A percentile compares a stretch with the other conserved stretches of the same genome.
Evolutionary conservation across 2,888 invertebrate genomes (phyloP).

Genomic region (Aquatica leii): DNA sequence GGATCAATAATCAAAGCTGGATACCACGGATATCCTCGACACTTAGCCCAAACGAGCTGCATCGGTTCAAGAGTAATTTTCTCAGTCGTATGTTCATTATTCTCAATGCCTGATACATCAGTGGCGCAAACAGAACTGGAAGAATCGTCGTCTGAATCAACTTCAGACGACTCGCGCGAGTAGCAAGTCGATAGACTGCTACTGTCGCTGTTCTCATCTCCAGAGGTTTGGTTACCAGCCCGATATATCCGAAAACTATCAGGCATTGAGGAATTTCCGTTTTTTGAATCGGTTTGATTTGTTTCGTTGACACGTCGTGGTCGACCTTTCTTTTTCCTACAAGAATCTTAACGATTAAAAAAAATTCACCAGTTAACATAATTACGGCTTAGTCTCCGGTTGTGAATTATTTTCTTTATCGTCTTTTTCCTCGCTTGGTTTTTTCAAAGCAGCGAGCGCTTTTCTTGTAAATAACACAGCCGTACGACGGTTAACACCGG

Average conservation of each 20-base stretch:
- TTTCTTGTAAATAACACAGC: conserved; percentile 82
- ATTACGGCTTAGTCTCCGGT: conserved; percentile 22
- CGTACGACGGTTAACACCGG: conserved; percentile 73
- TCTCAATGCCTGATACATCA: conserved; percentile 56
- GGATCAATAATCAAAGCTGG: conserved; percentile 96
- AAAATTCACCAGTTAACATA: too few species aligned
- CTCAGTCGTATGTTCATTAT: conserved; percentile 46
- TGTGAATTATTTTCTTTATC: conserved; percentile 45
- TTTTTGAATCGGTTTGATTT: conserved; percentile 36
- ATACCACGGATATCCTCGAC: conserved; percentile 97
- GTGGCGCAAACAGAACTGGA: conserved; percentile 57
- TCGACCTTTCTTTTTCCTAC: conserved; percentile 52
- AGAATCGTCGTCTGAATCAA: conserved; percentile 57
- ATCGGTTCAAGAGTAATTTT: conserved; percentile 75
- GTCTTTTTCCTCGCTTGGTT: conserved; percentile 61
- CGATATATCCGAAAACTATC: conserved; percentile 67
- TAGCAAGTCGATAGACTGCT: conserved; percentile 62
- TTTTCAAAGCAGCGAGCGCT: conserved; percentile 67
- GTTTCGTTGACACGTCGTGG: conserved; percentile 55
- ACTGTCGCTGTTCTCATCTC: conserved; percentile 57
- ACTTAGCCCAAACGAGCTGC: conserved; percentile 97
- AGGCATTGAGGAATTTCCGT: conserved; percentile 52
- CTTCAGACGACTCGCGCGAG: conserved; percentile 58
- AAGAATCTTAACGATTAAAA: conserved; percentile 18
- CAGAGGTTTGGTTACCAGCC: conserved; percentile 57